Evolutionary conservation across 2,797 vertebrate species (phyloP).

Genomic region (Apodemus agrarius): DNA sequence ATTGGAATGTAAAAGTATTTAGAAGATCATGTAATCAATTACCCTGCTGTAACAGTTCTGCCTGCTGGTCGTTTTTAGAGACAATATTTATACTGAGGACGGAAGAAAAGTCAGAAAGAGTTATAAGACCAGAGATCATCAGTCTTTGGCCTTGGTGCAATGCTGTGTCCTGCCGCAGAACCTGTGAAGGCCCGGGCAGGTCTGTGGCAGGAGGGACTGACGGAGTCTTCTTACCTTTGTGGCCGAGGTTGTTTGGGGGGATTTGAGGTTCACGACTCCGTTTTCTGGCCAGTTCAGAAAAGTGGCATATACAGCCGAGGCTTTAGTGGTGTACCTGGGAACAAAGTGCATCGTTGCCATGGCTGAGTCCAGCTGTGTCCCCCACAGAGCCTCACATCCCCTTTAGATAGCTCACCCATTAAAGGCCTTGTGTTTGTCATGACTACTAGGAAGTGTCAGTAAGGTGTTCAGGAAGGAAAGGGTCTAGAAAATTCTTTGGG

Average conservation of each 20-base stretch:
- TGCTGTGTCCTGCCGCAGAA: not conserved
- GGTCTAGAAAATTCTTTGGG: not conserved
- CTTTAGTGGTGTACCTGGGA: slow-evolving; percentile 94
- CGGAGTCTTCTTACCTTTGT: slow-evolving; percentile 88
- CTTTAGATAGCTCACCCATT: not conserved
- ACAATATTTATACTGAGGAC: not conserved
- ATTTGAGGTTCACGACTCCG: slow-evolving; percentile 85
- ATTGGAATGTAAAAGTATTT: not conserved
- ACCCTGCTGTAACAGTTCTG: not conserved
- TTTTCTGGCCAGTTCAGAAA: slow-evolving; percentile 89
- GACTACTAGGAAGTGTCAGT: not conserved
- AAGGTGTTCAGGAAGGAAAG: not conserved
- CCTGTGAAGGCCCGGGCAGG: not conserved
- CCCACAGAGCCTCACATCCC: not conserved
- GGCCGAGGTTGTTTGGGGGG: slow-evolving; percentile 85
- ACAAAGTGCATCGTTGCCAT: not conserved
- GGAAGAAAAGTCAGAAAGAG: not conserved
- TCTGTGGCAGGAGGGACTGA: not conserved
- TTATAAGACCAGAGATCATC: not conserved
- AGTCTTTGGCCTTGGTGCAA: not conserved
- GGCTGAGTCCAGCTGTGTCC: not conserved
- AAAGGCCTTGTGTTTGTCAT: not conserved
- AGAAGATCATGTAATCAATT: not conserved
- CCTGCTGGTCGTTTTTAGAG: not conserved
- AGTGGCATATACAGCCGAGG: slow-evolving; percentile 89